Evolutionary conservation across 2,888 invertebrate species (phyloP), one percentile per base, ranked within the genome.

Genomic region (Anthophora plumipes): DNA sequence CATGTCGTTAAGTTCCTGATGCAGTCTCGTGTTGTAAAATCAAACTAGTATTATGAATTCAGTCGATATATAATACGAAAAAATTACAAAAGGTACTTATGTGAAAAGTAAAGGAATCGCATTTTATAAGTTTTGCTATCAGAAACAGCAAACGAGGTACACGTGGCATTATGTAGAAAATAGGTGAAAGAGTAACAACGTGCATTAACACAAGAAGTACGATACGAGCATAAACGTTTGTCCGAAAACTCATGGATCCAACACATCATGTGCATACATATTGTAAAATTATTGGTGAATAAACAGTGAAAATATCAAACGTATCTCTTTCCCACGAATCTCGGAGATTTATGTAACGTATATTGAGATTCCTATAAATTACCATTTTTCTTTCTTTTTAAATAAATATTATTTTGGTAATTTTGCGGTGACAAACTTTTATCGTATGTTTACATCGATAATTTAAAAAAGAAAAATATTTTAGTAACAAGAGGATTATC

Each of bases 251-350:
- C 84, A 85, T 88, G 90, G 88, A 90, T 88, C 85, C 84, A 86
- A 90, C 89, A 90, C 86, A 89, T 85, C 89, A 84, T 90, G 90
- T 89, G 89, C 89, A 86, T 87, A 89, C 85, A 87, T 89, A 90
- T 87, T 92, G 92, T 92, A 92, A 91, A 91, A 90, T 88, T 89
- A 90, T 91, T 91, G 89, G 88, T 90, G 88, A 92, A 92, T 92
- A 92, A 92, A 92, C 89, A 90, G 84, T 91, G 90, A 87, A 90
- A 92, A 86, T 74, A 80, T 82, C 77, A 82, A 76, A 69, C 20
- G 55, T 73, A 77, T 84, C 37, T 76, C 37, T 41, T 60, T 75
- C 59, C 55, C 67, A 72, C 74, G 41, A 75, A 76, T 71, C 31
- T 73, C 22, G 39, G n/a, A 68, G 52, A 72, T 55, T 60, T 54